Evolutionary conservation across 1,140 invertebrate species (phyloP).

Genomic region (Portunus trituberculatus): DNA sequence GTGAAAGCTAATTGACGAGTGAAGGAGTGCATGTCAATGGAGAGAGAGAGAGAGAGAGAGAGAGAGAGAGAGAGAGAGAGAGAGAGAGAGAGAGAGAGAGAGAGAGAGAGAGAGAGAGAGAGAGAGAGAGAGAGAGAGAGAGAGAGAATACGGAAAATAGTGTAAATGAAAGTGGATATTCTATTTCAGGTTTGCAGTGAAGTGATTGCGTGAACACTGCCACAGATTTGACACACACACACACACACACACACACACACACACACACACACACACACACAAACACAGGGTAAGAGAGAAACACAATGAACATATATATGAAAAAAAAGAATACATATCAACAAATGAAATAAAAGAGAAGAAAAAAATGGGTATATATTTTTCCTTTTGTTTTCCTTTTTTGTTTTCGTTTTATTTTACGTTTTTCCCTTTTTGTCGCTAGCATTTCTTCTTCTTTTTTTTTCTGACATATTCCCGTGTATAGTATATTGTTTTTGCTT

Average conservation of each 20-base stretch:
- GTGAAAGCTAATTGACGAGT: not conserved
- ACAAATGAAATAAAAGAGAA: no score
- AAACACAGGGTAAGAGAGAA: not conserved
- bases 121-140: constrained; percentile 20
- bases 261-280: constrained; percentile 18
- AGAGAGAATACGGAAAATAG: not conserved
- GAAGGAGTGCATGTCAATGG: not conserved
- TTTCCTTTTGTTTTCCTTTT: no score
- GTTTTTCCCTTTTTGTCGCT: not conserved
- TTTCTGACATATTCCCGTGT: no score
- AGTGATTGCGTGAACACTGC: not conserved
- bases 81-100: constrained; percentile 20
- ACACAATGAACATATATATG: no score
- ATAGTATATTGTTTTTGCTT: no score
- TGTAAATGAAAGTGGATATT: not conserved
- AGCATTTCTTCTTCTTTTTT: no score
- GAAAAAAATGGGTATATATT: no score
- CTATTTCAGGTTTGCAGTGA: not conserved
- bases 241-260: constrained; percentile 16
- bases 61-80: constrained; percentile 11
- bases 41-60: not conserved
- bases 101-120: constrained; percentile 20
- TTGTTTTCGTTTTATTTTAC: not conserved
- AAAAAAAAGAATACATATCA: no score
- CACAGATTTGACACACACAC: not conserved